Evolutionary conservation across 2,888 invertebrate species (phyloP).

Genomic region (Dicyrtomina minuta): DNA sequence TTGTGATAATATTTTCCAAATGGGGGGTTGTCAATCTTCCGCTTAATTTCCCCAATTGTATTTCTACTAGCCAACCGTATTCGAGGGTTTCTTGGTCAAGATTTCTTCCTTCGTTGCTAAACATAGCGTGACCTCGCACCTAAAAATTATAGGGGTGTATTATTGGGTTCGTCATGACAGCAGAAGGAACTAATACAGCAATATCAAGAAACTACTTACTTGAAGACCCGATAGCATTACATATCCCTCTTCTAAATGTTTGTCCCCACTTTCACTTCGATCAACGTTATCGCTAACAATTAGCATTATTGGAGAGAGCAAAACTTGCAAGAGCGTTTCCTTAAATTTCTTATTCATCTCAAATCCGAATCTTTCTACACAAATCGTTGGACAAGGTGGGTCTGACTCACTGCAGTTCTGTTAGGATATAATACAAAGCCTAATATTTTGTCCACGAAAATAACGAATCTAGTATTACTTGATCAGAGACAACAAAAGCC

Average conservation of each 20-base stretch:
- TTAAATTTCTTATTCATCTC: conserved; percentile 94
- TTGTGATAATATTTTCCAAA: conserved; percentile 81
- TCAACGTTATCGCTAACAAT: conserved; percentile 71
- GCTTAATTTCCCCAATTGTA: conserved; percentile 88
- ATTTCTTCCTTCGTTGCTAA: conserved; percentile 85
- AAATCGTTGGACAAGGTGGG: conserved; percentile 84
- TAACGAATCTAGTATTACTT: conserved; percentile 44
- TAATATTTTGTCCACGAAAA: background rate
- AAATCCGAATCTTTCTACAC: conserved; percentile 89
- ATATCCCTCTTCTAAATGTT: conserved; percentile 79
- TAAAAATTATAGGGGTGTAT: conserved; percentile 56
- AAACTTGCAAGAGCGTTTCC: conserved; percentile 87
- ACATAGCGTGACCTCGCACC: conserved; percentile 93
- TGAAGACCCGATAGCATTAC: conserved; percentile 81
- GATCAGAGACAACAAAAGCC: background rate
- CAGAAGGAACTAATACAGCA: background rate
- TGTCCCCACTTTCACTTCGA: conserved; percentile 68
- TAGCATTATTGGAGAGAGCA: conserved; percentile 84
- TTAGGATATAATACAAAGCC: conserved; percentile 17
- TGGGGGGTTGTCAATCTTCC: conserved; percentile 88
- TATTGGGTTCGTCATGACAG: background rate
- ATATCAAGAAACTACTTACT: conserved; percentile 59
- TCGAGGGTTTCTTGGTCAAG: conserved; percentile 93
- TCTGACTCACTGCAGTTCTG: conserved; percentile 84
- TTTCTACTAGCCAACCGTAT: conserved; percentile 95